A percentile compares a stretch with the other conserved stretches of the same genome.
Conservation (phyloP, 2,797 vertebrate genomes). For the Schizopygopsis pylzovi region DNA sequence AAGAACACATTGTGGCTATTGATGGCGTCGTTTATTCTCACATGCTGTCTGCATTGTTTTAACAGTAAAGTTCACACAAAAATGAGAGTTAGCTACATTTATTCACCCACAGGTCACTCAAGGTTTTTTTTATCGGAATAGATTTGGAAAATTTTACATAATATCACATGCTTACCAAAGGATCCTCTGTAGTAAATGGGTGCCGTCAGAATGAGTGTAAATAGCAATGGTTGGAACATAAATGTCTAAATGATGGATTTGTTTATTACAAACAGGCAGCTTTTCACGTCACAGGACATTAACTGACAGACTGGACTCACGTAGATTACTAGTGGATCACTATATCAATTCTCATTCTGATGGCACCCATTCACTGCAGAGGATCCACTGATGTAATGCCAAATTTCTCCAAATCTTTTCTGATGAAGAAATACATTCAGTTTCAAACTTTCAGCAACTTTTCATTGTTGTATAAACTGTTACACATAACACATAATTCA, state of each 20-base stretch:
- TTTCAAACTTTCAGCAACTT: too few species aligned
- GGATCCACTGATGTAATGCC: background rate
- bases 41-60: background rate
- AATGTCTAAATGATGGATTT: too few species aligned
- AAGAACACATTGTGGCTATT: background rate
- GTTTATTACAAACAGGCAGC: too few species aligned
- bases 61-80: background rate
- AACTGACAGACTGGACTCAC: background rate
- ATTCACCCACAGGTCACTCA: background rate
- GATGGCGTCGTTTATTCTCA: background rate
- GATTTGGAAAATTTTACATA: too few species aligned
- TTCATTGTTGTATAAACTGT: background rate
- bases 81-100: background rate
- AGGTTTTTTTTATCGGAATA: background rate
- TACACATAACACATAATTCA: background rate
- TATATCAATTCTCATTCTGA: background rate
- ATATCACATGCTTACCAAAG: too few species aligned
- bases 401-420: background rate
- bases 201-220: too few species aligned
- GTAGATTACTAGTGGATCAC: background rate
- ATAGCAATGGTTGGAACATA: too few species aligned
- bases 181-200: background rate
- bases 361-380: background rate
- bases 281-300: background rate
- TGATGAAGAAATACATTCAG: background rate